These are phyloP conservation scores for Anthonomus grandis DNA, from an alignment of 1,140 invertebrate genomes.

Conservation along the genomic window DNA sequence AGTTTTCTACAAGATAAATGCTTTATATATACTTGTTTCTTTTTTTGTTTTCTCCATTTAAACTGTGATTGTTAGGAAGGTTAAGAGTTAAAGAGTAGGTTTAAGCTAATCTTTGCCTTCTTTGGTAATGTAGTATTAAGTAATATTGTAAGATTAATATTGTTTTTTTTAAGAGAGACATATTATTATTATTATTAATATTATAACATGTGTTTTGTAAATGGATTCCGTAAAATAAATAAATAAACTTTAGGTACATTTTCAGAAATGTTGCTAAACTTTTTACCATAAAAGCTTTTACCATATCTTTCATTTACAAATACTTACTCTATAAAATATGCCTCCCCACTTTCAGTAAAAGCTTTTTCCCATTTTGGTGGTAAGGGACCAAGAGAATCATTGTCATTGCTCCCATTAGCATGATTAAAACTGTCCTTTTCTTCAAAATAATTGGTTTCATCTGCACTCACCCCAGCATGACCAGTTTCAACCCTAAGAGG, in stretches of 20 bases:
- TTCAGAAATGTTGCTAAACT: too few relatives aligned
- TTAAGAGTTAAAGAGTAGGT: too few relatives aligned
- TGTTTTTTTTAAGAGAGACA: neutral
- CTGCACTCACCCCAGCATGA: conserved; percentile 32
- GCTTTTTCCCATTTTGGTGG: conserved; percentile 97
- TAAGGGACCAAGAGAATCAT: conserved; percentile 78
- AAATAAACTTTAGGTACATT: neutral
- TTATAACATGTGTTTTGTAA: too few relatives aligned
- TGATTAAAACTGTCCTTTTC: conserved; percentile 42
- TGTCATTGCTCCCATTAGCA: conserved; percentile 39
- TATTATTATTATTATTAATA: neutral
- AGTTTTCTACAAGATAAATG: too few relatives aligned
- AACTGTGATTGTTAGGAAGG: too few relatives aligned
- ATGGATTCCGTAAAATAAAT: neutral
- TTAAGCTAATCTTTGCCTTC: too few relatives aligned
- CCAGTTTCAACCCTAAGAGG: conserved; percentile 47
- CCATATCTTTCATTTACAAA: too few relatives aligned
- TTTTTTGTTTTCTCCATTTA: too few relatives aligned
- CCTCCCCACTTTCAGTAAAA: conserved; percentile 92
- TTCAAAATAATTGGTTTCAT: conserved; percentile 40
- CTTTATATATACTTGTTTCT: too few relatives aligned
- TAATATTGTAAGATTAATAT: neutral
- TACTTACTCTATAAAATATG: conserved; percentile 96
- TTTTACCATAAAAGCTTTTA: too few relatives aligned
- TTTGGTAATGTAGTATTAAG: neutral